Evolutionary conservation across 2,888 invertebrate species (phyloP), one percentile per base, ranked within the genome.

Genomic region (Temnothorax ravouxi): DNA sequence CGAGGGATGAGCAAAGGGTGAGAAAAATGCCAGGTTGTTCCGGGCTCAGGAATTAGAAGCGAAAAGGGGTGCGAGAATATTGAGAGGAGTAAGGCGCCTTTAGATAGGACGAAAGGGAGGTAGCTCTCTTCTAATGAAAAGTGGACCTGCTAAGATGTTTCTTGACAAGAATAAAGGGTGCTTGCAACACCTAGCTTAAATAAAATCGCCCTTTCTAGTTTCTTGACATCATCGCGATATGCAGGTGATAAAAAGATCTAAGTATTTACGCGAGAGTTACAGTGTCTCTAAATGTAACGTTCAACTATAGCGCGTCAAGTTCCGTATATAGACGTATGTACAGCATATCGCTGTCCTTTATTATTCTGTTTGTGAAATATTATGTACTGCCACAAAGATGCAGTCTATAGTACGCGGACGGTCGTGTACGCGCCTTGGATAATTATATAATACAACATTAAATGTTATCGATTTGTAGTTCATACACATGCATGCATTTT

Each of bases 21-120:
- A 93, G 92, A 92, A 92, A 92, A 93, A 93, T 92, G 90, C 89
- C 86, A 87, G 91, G 87, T 89, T 89, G 89, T 90, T 92, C 66
- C 88, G 89, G 87, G 88, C 89, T 89, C 88, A 90, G 91, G 92
- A 93, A 93, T 93, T 93, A 92, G 91, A 91, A 88, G 88, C 86
- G 83, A 88, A 83, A 82, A 75, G 83, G 88, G 87, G 72, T 81
- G 87, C 52, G 72, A 66, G 61, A 75, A 77, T 79, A 83, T 85
- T 50, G 83, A 64, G 83, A 84, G 83, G 79, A 88, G 85, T 82
- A 87, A 88, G 88, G 74, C 84, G 85, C 80, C 79, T 90, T 87
- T 90, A 85, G 85, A 84, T 75, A 82, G 76, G 25, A 81, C 59
- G 71, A 81, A 84, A 87, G 82, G 87, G 87, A 29, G 83, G 6